Evolutionary conservation across 2,888 invertebrate species (phyloP).

Genomic region (Stratiomys singularior): DNA sequence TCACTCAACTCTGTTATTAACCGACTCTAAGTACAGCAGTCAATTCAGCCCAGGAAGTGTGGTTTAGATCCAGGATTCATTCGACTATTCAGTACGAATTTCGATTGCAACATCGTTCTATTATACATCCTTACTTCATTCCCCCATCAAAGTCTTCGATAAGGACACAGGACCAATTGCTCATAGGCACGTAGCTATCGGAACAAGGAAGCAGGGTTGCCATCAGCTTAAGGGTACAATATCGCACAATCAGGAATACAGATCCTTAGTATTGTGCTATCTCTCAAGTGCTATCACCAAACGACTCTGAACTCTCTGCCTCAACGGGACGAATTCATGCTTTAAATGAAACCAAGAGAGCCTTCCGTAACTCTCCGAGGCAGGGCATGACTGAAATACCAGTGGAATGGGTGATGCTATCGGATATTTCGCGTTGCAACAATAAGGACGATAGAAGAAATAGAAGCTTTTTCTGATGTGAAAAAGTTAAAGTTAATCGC

Average conservation of each 20-base stretch:
- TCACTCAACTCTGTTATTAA: neutral
- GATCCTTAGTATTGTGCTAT: neutral
- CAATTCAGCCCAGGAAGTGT: neutral
- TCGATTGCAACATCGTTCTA: neutral
- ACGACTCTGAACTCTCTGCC: neutral
- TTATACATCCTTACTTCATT: neutral
- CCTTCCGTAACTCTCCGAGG: neutral
- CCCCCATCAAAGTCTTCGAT: neutral
- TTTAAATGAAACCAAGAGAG: neutral
- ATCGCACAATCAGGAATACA: slow-evolving; percentile 4
- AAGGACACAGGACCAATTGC: too few relatives aligned
- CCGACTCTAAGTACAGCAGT: neutral
- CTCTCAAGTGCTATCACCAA: slow-evolving; percentile 8
- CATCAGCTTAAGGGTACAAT: slow-evolving; percentile 6
- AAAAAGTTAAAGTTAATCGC: slow-evolving; percentile 56
- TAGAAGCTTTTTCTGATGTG: slow-evolving; percentile 51
- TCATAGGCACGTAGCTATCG: slow-evolving; percentile 14
- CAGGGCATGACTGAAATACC: neutral
- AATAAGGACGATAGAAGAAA: slow-evolving; percentile 13
- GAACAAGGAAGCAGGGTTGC: slow-evolving; percentile 15
- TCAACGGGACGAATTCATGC: neutral
- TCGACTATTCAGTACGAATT: neutral
- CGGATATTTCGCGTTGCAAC: slow-evolving; percentile 24
- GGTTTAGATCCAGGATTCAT: neutral
- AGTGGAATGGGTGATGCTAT: slow-evolving; percentile 3